phyloP scores from a whole-genome alignment of 1,140 invertebrate species.

The Heliothis virescens region DNA sequence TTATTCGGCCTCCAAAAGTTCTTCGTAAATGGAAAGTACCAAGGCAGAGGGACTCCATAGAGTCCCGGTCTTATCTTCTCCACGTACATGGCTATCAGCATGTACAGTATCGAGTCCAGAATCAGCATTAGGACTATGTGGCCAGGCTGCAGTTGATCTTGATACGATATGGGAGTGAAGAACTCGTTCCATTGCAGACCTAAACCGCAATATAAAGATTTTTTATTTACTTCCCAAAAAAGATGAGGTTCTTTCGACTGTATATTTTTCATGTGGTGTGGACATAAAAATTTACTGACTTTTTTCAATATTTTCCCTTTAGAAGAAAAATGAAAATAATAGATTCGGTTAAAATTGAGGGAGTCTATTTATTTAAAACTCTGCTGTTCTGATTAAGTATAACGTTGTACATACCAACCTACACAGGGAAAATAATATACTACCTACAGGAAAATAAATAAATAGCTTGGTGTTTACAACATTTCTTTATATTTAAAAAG shows the following conservation, averaged over 20 bases:
- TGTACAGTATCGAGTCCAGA: conserved; percentile 88
- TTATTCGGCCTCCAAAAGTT: conserved; percentile 84
- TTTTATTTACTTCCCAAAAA: not conserved
- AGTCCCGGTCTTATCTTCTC: conserved; percentile 91
- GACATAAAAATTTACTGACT: too few relatives aligned
- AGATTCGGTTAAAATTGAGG: too few relatives aligned
- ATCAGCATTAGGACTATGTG: conserved; percentile 89
- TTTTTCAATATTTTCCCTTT: too few relatives aligned
- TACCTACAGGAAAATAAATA: too few relatives aligned
- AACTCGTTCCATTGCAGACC: conserved; percentile 93
- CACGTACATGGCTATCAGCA: conserved; percentile 90
- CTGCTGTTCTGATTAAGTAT: too few relatives aligned
- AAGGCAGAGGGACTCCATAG: conserved; percentile 90
- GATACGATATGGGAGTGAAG: conserved; percentile 88
- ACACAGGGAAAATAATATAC: not conserved
- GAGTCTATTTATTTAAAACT: too few relatives aligned
- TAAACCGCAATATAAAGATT: conserved; percentile 52
- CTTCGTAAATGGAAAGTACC: conserved; percentile 91
- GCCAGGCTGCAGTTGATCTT: conserved; percentile 90
- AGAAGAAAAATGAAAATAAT: too few relatives aligned
- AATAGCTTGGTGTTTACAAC: too few relatives aligned
- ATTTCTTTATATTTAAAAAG: too few relatives aligned
- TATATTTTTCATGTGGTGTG: too few relatives aligned
- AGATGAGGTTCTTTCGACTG: too few relatives aligned
- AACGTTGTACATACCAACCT: too few relatives aligned